phyloP scores from a whole-genome alignment of 2,113 vertebrate species.

The Prunella himalayana region DNA sequence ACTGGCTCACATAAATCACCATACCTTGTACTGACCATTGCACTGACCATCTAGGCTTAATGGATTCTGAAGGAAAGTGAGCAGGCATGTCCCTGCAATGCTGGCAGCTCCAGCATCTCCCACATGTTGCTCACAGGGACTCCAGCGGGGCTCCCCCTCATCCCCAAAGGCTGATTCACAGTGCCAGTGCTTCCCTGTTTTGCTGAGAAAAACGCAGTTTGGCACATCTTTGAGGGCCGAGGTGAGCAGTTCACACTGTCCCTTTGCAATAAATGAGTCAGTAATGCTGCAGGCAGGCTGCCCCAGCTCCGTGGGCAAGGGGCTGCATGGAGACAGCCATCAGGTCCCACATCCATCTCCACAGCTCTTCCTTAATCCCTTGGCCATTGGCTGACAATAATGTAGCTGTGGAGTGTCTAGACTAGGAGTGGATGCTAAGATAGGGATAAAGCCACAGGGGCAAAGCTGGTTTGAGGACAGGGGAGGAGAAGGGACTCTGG shows the following conservation, averaged over 20 bases:
- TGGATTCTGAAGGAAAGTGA: rapidly evolving
- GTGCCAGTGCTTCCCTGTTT: not conserved
- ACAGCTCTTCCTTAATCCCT: not conserved
- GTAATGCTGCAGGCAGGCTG: not conserved
- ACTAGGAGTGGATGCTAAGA: not conserved
- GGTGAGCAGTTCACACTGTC: rapidly evolving
- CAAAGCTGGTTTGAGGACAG: not conserved
- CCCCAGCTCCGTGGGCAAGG: not conserved
- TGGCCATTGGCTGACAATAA: not conserved
- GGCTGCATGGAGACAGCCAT: not conserved
- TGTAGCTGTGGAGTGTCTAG: not conserved
- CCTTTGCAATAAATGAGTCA: not conserved
- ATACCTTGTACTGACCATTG: not conserved
- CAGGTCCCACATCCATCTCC: not conserved
- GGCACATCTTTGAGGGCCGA: not conserved
- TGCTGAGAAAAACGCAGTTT: not conserved
- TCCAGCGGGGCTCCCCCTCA: rapidly evolving
- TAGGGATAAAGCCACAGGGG: not conserved
- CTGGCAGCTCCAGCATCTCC: not conserved
- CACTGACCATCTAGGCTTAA: not conserved
- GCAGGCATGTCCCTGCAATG: not conserved
- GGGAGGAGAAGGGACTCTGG: not conserved
- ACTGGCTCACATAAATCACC: not conserved
- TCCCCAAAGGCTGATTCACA: not conserved
- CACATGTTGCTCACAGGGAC: not conserved